A percentile compares a stretch with the other conserved stretches of the same genome.
These are phyloP conservation scores for Drosophila gunungcola DNA, from an alignment of 1,140 invertebrate genomes.

Conservation along the genomic window DNA sequence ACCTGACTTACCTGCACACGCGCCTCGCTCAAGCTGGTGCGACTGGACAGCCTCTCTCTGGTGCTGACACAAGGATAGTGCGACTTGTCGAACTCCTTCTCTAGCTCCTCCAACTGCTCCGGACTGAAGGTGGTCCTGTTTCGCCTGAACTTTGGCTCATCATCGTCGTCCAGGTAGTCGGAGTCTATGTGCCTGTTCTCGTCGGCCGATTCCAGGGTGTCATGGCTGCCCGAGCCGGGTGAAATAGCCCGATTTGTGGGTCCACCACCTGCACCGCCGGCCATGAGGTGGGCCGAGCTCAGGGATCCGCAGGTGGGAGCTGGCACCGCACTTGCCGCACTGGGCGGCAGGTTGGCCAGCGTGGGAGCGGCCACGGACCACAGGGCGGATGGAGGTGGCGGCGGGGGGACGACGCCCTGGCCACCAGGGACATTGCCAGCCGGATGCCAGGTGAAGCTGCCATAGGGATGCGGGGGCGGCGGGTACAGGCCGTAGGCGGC, in stretches of 20 bases:
- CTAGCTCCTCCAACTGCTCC: constrained; percentile 96
- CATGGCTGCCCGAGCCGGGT: constrained; percentile 81
- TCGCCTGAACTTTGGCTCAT: constrained; percentile 95
- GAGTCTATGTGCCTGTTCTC: constrained; percentile 86
- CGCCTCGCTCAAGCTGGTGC: constrained; percentile 97
- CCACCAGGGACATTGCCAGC: constrained; percentile 55
- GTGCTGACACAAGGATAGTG: constrained; percentile 98
- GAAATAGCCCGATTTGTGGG: constrained; percentile 70
- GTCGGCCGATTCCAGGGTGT: constrained; percentile 82
- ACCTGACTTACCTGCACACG: constrained; percentile 93
- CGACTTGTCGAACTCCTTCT: constrained; percentile 97
- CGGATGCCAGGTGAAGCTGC: constrained; percentile 86
- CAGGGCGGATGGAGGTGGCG: constrained; percentile 58
- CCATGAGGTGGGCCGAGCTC: constrained; percentile 61
- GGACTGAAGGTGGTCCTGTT: constrained; percentile 97
- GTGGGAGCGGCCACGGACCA: constrained; percentile 72
- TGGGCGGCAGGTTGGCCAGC: constrained; percentile 57
- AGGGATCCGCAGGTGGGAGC: constrained; percentile 31
- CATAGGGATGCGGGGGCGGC: constrained; percentile 88
- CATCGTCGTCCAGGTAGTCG: constrained; percentile 90
- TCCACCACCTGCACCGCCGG: constrained; percentile 26
- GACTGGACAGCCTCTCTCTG: constrained; percentile 94
- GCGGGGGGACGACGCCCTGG: constrained; percentile 46
- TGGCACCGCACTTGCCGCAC: constrained; percentile 47
- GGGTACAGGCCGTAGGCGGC: constrained; percentile 95